A percentile compares a stretch with the other conserved stretches of the same genome.
phyloP scores from a whole-genome alignment of 2,113 vertebrate genomes.

The Percina caprodes region DNA sequence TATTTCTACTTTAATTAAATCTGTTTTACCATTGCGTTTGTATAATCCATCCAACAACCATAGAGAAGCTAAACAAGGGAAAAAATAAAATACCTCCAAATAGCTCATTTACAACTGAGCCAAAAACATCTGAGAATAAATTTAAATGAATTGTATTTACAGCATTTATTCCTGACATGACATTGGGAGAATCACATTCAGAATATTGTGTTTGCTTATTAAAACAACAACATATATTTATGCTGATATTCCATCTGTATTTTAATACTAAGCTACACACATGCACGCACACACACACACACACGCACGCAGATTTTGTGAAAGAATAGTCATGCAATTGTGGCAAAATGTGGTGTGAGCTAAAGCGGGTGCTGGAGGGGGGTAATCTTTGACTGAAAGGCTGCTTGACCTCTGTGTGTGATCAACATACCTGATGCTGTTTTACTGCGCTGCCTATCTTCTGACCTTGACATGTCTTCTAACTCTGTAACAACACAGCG shows the following conservation, averaged over 20 bases:
- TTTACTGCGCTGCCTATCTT: conserved; percentile 47
- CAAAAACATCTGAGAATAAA: conserved; percentile 48
- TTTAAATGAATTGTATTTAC: conserved; percentile 48
- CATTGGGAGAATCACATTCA: conserved; percentile 33
- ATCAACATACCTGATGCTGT: conserved; percentile 64
- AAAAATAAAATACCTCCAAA: conserved; percentile 33
- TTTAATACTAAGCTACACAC: background rate
- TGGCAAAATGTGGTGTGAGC: conserved; percentile 5
- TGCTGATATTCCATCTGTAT: conserved; percentile 45
- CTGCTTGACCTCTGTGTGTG: conserved; percentile 59
- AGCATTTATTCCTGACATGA: conserved; percentile 49
- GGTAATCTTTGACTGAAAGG: conserved; percentile 49
- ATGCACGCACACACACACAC: conserved; percentile 5
- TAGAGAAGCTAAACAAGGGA: background rate
- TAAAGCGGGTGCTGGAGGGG: background rate
- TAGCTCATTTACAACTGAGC: conserved; percentile 41
- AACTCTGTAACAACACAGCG: conserved; percentile 30
- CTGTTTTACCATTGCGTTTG: conserved; percentile 12
- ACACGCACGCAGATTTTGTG: background rate
- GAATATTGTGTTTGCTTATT: conserved; percentile 42
- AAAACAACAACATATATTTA: conserved; percentile 31
- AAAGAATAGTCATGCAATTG: background rate
- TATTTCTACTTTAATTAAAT: conserved; percentile 1
- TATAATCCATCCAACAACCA: background rate
- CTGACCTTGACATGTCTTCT: conserved; percentile 68